Base-by-base conservation (phyloP, 2,888 invertebrate species). In the Pelosia muscerda region DNA sequence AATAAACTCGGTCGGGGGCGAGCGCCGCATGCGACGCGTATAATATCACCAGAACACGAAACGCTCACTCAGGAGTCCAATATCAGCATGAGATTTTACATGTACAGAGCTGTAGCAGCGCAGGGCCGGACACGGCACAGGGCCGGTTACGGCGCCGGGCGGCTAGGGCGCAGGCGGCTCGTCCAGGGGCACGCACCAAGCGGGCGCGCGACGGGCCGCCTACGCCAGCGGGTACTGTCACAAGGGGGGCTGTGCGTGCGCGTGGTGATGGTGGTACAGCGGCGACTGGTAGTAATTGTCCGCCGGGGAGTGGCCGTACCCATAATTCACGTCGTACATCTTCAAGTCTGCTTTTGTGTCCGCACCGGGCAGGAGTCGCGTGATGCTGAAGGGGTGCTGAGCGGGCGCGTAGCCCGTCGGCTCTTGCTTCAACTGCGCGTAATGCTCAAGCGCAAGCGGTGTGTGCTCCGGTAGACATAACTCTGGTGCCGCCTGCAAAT, bases 321-420 rank as follows among this genome's bases (percentile, higher is more conserved):
- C 95, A 68, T 94, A 94, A 79, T 96, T 96, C 94, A 97, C 97
- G 87, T 97, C 98, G 94, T 98, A 98, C 97, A 98, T 98, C 94
- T 98, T 98, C 83, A 98, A 96, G 92, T 98, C 98, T 78, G 98
- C 96, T 92, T 98, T 98, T 78, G 97, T 97, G 90, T 98, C 98
- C 65, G 97, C 96, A 75, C 96, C 96, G 66, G 98, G 98, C 86
- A 99, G 96, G 88, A 99, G 96, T 91, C 98, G 97, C 84, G 98
- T 98, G 92, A 99, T 99, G 90, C 98, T 98, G 95, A 99, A 99
- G 28, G 99, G 99, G 89, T 98, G 98, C 89, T 96, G 97, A 78
- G 97, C 96, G 22, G 97, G 97, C 70, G 98, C 97, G 87, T 97
- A 97, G 55, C 96, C 96, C 55, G 96, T 95, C 65, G 97, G 97